Percentiles rank a stretch among this genome's conserved stretches.
phyloP scores from a whole-genome alignment of 1,140 invertebrate genomes.

The Latrodectus geometricus region DNA sequence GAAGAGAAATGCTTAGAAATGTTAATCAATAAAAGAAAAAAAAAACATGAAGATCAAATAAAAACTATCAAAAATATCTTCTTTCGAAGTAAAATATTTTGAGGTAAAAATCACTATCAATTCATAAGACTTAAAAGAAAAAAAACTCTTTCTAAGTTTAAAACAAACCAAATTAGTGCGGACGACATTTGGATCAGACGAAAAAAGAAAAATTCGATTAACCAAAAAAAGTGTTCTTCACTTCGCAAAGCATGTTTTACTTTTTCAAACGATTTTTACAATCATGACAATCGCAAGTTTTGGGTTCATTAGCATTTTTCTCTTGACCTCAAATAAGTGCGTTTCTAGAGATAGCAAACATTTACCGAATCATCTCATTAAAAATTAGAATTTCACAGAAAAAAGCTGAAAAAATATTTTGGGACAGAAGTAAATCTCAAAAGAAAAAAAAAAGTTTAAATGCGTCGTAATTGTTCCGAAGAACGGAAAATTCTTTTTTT shows the following conservation, averaged over 20 bases:
- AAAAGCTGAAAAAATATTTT: constrained; percentile 6
- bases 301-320: constrained; percentile 56
- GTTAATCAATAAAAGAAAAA: no score
- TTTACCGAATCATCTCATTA: constrained; percentile 56
- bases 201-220: constrained; percentile 6
- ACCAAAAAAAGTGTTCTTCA: not conserved
- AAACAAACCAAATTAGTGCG: not conserved
- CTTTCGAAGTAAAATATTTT: no score
- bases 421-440: not conserved
- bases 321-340: constrained; percentile 41
- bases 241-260: not conserved
- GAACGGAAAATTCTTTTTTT: constrained; percentile 24
- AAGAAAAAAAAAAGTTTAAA: constrained; percentile 3
- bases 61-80: no score
- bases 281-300: constrained; percentile 45
- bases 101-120: no score
- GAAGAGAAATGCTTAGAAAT: no score
- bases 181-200: constrained; percentile 12
- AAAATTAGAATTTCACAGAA: constrained; percentile 18
- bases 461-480: constrained; percentile 26
- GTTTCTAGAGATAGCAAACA: constrained; percentile 48
- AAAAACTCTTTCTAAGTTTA: no score
- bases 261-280: constrained; percentile 31
- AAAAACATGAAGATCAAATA: no score
- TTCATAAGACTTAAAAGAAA: no score